These are phyloP conservation scores for Lycopodina hypogea DNA, from an alignment of 37 sponge, comb jelly and placozoan species.

Conservation along the genomic window DNA sequence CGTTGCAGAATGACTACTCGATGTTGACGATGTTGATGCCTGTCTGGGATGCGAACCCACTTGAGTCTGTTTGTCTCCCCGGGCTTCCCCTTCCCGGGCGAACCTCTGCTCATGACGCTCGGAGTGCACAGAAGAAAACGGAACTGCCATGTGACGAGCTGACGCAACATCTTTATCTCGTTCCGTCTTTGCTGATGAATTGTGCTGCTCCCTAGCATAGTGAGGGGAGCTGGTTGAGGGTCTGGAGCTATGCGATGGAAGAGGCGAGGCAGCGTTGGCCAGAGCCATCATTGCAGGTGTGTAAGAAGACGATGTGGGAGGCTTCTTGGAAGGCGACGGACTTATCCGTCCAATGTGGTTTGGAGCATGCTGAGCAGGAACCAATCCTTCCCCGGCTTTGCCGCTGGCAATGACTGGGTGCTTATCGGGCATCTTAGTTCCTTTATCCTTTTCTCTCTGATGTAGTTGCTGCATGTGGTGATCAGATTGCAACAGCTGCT, in stretches of 20 bases:
- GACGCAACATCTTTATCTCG: not conserved
- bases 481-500: not conserved
- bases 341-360: not conserved
- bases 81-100: conserved; percentile 6
- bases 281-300: not conserved
- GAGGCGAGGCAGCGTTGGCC: not conserved
- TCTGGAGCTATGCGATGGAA: not conserved
- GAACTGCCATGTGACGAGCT: not conserved
- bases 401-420: not conserved
- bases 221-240: not conserved
- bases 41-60: conserved; percentile 19
- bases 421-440: not conserved
- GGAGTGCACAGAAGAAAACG: not conserved
- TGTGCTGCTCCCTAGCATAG: not conserved
- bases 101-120: conserved; percentile 1
- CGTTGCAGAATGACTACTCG: conserved; percentile 20
- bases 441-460: conserved; percentile 2
- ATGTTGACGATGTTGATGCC: conserved; percentile 15
- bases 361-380: not conserved
- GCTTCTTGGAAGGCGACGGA: conserved; percentile 16
- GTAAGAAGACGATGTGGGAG: not conserved
- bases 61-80: not conserved
- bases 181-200: not conserved
- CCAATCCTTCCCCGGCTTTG: not conserved
- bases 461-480: conserved; percentile 9